phyloP scores from a whole-genome alignment of 1,140 invertebrate species.

The Plodia interpunctella region DNA sequence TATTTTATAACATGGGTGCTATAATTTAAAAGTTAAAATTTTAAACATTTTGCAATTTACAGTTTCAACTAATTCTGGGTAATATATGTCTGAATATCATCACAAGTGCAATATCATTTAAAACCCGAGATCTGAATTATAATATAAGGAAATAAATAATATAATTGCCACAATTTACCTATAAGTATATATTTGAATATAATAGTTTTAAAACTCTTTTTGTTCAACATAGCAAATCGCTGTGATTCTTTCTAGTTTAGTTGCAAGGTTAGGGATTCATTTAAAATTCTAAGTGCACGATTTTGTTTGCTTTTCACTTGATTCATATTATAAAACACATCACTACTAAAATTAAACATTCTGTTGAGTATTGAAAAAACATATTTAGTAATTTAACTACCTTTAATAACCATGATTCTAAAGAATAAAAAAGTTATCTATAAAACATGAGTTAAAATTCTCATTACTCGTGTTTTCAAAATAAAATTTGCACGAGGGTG shows the following conservation, averaged over 20 bases:
- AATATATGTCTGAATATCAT: neutral
- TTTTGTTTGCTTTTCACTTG: neutral
- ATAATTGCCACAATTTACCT: neutral
- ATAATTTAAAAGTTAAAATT: neutral
- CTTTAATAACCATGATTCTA: too few species aligned
- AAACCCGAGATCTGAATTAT: neutral
- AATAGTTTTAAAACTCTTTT: neutral
- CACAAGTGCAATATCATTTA: constrained; percentile 1
- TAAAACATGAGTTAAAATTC: too few species aligned
- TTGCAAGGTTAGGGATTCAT: neutral
- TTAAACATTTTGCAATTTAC: neutral
- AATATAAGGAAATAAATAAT: neutral
- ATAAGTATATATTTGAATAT: neutral
- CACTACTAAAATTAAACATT: neutral
- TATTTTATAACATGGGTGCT: neutral
- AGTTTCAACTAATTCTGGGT: neutral
- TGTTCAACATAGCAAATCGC: constrained; percentile 5
- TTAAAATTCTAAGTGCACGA: neutral
- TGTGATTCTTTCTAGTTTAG: constrained; percentile 5
- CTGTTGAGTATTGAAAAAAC: too few species aligned
- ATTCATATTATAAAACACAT: neutral
- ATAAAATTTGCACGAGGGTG: too few species aligned
- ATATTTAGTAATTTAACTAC: too few species aligned
- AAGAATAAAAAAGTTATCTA: too few species aligned
- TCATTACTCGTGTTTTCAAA: too few species aligned